phyloP scores from a whole-genome alignment of 2,888 invertebrate genomes.

The Macaria liturata region DNA sequence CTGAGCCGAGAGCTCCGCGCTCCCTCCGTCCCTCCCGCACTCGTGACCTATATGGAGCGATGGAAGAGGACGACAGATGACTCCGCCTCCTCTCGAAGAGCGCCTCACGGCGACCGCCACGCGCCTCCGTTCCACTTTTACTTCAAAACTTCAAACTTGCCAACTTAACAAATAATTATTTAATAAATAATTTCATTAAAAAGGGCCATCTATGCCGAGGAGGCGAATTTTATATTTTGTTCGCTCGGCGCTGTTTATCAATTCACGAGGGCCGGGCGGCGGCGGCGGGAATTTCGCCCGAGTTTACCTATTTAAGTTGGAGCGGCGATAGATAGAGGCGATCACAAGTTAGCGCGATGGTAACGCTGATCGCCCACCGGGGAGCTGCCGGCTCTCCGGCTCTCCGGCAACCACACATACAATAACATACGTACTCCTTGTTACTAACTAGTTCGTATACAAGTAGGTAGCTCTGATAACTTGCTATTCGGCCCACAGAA shows the following conservation, averaged over 20 bases:
- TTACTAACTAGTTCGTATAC: no score
- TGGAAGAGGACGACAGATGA: conserved; percentile 4
- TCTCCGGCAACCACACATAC: no score
- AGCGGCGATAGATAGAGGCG: conserved; percentile 19
- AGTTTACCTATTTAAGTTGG: conserved; percentile 23
- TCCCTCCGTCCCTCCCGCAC: conserved; percentile 16
- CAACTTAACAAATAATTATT: conserved; percentile 45
- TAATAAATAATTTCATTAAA: conserved; percentile 29
- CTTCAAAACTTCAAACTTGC: conserved; percentile 59
- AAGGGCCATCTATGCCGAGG: conserved; percentile 8
- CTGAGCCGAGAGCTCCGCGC: conserved; percentile 5
- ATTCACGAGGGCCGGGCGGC: conserved; percentile 10
- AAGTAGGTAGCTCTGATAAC: no score
- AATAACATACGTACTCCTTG: no score
- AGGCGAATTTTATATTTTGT: conserved; percentile 18
- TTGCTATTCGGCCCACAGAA: no score
- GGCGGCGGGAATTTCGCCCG: conserved; percentile 1
- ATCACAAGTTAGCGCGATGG: conserved; percentile 24
- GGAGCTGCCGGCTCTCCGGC: background rate
- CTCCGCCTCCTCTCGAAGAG: conserved; percentile 47
- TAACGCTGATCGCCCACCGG: conserved; percentile 17
- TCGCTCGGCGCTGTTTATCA: conserved; percentile 7
- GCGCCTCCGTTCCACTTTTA: conserved; percentile 63
- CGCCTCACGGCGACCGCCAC: conserved; percentile 63
- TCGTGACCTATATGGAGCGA: background rate